phyloP scores from a whole-genome alignment of 37 sponge, comb jelly and placozoan species.

The Dysidea cf. avara region DNA sequence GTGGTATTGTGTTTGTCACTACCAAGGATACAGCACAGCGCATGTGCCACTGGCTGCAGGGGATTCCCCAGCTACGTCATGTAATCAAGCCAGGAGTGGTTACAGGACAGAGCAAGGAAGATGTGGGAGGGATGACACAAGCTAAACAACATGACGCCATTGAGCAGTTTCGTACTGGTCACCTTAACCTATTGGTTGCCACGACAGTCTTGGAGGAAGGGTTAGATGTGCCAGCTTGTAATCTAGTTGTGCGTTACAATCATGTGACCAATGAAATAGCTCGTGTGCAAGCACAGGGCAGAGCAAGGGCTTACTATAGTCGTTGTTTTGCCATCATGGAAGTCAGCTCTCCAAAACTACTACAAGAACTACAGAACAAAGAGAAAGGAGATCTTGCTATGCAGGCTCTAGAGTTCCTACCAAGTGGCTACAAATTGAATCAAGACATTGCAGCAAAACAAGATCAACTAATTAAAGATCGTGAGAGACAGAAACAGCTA shows the following conservation, averaged over 20 bases:
- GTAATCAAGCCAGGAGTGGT: conserved; percentile 10
- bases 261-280: conserved; percentile 76
- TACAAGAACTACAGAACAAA: conserved; percentile 24
- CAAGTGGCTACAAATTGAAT: background rate
- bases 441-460: background rate
- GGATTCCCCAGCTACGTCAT: background rate
- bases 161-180: conserved; percentile 68
- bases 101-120: conserved; percentile 48
- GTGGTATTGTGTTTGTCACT: background rate
- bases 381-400: conserved; percentile 13
- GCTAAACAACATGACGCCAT: conserved; percentile 62
- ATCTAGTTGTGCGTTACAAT: conserved; percentile 83
- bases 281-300: conserved; percentile 66
- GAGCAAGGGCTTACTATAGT: conserved; percentile 63
- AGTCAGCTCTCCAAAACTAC: conserved; percentile 10
- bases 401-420: background rate
- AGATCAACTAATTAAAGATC: background rate
- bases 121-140: conserved; percentile 50
- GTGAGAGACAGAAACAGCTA: background rate
- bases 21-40: conserved; percentile 7
- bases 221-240: conserved; percentile 88
- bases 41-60: conserved; percentile 7
- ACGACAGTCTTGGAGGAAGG: conserved; percentile 95
- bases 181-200: conserved; percentile 81
- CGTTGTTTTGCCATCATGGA: conserved; percentile 25